Base-by-base conservation (phyloP, 1,140 invertebrate species). In the Zaprionus camerounensis region DNA sequence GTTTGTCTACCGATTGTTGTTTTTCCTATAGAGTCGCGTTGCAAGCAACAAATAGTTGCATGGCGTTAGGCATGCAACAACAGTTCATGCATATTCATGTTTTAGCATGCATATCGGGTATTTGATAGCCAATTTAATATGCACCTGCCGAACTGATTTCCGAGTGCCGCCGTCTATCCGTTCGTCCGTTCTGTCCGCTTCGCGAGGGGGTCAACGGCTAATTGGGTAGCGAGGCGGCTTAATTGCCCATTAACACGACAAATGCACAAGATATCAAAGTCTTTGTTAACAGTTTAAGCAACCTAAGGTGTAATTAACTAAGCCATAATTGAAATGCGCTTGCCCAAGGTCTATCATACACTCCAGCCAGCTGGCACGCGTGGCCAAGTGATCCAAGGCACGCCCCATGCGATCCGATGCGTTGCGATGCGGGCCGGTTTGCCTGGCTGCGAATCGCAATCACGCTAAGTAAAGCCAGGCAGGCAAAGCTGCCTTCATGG, bases 211-310 rank as follows among this genome's bases (percentile, higher is more conserved):
- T 62, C 76, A 75, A 61, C 26, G 36, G 66, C 73, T 88, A 88
- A 86, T 88, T 86, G 83, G 64, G 46, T 70, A 36, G 31, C 73
- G 63, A 58, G 31, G 82, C 34, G 61, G 51, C 63, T 83, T 88
- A 87, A 87, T 87, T 84, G 81, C 55, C 85, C 81, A 90, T 90
- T 87, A 87, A 88, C 81, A 88, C 82, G 81, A 71, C 61, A 56
- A 46, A 36, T 64, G 49, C 26, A 81, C 55, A 71, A 51, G 31
- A 28, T 67, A 65, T 63, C 31, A 66, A 76, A 86, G 59, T 78
- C 77, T 90, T 87, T 81, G 85, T 87, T 90, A 85, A 85, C 84
- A 88, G 71, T 78, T 88, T 84, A 79, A 81, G 85, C 85, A 88
- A 88, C 80, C 72, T 59, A 67, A 62, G 80, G 80, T 57, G 75